Percentiles rank a stretch among this genome's conserved stretches.
Conservation (phyloP, 2,888 invertebrate species). For the Chydorus sphaericus region DNA sequence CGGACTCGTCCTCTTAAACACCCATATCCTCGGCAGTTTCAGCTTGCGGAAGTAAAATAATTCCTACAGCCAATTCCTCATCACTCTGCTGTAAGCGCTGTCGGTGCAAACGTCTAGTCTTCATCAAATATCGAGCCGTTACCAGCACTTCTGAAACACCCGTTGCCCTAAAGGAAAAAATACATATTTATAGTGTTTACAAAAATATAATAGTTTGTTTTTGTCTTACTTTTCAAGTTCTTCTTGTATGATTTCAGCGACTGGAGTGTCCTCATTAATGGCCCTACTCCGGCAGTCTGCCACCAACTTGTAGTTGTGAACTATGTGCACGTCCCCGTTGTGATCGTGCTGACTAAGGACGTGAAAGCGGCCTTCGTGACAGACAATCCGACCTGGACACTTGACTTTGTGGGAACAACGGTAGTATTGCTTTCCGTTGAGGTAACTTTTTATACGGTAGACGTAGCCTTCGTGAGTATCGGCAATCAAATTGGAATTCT, state of each 20-base stretch:
- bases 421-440: slow-evolving; percentile 1
- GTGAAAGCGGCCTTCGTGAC: background rate
- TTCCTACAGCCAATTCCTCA: background rate
- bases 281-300: slow-evolving; percentile 2
- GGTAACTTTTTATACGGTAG: background rate
- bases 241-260: background rate
- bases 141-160: background rate
- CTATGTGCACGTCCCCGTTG: background rate
- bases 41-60: background rate
- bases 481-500: background rate
- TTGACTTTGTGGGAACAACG: background rate
- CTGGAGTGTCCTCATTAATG: background rate
- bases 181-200: background rate
- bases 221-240: background rate
- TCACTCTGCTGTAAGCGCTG: background rate
- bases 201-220: background rate
- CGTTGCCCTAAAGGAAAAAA: background rate
- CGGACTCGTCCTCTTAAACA: background rate
- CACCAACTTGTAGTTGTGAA: background rate
- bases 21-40: background rate
- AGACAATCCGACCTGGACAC: slow-evolving; percentile 1
- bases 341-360: slow-evolving; percentile 2
- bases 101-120: background rate
- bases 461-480: slow-evolving; percentile 2
- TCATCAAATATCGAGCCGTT: background rate